A percentile compares a stretch with the other conserved stretches of the same genome.
These are phyloP conservation scores for Pogonocichla stellata DNA, from an alignment of 2,113 vertebrate species.

Conservation along the genomic window DNA sequence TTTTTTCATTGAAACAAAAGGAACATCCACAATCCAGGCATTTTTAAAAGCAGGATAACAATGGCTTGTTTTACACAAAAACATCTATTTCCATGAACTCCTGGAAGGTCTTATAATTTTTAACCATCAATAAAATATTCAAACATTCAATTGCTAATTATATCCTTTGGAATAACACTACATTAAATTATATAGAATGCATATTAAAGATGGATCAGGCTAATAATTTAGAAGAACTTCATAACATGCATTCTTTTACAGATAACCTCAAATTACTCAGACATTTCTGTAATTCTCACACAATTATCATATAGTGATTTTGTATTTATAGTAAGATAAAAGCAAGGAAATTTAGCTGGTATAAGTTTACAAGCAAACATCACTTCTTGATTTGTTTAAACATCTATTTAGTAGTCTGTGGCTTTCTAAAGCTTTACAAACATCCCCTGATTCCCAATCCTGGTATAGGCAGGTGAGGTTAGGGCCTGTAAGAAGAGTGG, in stretches of 20 bases:
- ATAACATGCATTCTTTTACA: not conserved
- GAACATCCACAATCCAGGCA: not conserved
- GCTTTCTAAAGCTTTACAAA: not conserved
- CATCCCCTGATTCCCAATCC: not conserved
- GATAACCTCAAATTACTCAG: not conserved
- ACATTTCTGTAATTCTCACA: not conserved
- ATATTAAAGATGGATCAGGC: not conserved
- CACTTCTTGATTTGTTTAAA: not conserved
- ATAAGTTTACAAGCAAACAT: not conserved
- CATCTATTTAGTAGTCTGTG: not conserved
- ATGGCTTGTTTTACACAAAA: not conserved
- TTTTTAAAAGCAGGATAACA: not conserved
- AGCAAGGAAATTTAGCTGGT: not conserved
- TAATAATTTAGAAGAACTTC: not conserved
- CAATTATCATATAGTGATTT: not conserved
- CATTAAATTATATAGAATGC: not conserved
- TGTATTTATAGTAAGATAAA: not conserved
- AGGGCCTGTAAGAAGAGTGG: not conserved
- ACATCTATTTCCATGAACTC: not conserved
- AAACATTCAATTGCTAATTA: slow-evolving; percentile 46
- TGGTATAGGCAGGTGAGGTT: not conserved
- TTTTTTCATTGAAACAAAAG: not conserved
- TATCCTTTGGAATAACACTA: not conserved
- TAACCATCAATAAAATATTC: slow-evolving; percentile 54
- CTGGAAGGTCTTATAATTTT: slow-evolving; percentile 39